phyloP scores from a whole-genome alignment of 2,797 vertebrate genomes.

The Linurgus olivaceus region DNA sequence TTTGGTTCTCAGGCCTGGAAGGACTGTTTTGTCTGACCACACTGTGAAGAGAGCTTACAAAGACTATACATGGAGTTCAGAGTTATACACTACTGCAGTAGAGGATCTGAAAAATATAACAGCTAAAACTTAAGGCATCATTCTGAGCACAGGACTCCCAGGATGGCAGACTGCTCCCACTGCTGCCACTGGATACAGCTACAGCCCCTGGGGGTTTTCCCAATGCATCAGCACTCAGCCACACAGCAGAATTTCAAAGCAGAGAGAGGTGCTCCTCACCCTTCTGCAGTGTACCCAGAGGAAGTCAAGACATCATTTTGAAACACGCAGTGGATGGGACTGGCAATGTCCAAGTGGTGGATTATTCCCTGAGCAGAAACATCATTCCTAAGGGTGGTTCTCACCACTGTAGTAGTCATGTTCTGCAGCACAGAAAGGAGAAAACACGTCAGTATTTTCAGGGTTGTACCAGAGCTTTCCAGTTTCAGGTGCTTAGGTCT shows the following conservation, averaged over 20 bases:
- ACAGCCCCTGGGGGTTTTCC: background rate
- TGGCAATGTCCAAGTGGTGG: slow-evolving; percentile 66
- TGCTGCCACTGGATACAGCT: background rate
- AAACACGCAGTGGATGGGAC: slow-evolving; percentile 84
- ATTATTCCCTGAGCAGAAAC: slow-evolving; percentile 18
- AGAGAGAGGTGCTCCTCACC: slow-evolving; percentile 68
- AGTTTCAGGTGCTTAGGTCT: background rate
- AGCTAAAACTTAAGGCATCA: background rate
- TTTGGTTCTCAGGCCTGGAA: background rate
- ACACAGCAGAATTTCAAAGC: background rate
- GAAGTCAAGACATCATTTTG: slow-evolving; percentile 79
- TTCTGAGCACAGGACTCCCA: background rate
- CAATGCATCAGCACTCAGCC: background rate
- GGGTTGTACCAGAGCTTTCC: background rate
- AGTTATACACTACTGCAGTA: background rate
- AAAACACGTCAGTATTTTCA: background rate
- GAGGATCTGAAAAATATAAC: background rate
- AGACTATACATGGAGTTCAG: background rate
- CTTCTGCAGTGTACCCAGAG: slow-evolving; percentile 76
- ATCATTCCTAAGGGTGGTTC: slow-evolving; percentile 75
- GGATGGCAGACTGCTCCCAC: background rate
- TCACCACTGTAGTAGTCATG: slow-evolving; percentile 72
- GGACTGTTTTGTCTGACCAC: background rate
- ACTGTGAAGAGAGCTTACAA: background rate
- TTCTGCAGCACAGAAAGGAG: slow-evolving; percentile 76